Base-by-base conservation (phyloP, 1,140 invertebrate species). In the Diploscapter pachys region DNA sequence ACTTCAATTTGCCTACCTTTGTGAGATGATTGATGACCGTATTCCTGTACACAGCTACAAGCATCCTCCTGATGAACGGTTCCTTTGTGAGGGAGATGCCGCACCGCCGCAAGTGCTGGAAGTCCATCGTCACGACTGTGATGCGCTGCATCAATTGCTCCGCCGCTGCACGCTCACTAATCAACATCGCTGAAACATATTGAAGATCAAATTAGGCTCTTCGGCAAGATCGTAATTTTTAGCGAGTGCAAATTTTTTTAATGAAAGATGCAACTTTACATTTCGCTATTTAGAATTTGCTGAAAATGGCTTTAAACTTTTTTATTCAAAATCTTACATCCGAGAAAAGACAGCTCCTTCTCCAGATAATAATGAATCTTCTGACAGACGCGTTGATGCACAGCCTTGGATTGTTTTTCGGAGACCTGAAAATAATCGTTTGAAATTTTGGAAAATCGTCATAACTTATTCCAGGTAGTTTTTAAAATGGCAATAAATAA, bases 41-140 rank as follows among this genome's bases (percentile, higher is more conserved):
- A 76, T 85, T 73, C 51, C 72, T 53, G 72, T 84, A 72, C 76
- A 81, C 73, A 63, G 81, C 66, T 5, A 86, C 70, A 2, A 86
- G 75, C 51, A 86, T 72, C 5, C 69, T 62, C 3, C 81, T 76
- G 72, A 87, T 86, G 52, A 86, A 86, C 13, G 86, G 86, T 63
- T 86, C 86, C 63, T 78, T 53, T 8, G 84, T 86, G 4, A 86
- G 55, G 65, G 59, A 55, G 50, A 84, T 78, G 2, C 81, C 83
- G 68, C 56, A 57, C 2, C 77, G 61, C 4, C 67, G 67, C 5
- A 82, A 62, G n/a, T 77, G 75, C 6, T 51, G 53, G 57, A 78
- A 84, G 52, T 84, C 83, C 11, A 83, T 82, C 48, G 82, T 77
- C 31, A 31, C 31, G 6, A 87, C 76, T 54, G 80, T 78, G 3